These are phyloP conservation scores for Prinia subflava DNA, from an alignment of 2,113 vertebrate genomes.

Conservation along the genomic window DNA sequence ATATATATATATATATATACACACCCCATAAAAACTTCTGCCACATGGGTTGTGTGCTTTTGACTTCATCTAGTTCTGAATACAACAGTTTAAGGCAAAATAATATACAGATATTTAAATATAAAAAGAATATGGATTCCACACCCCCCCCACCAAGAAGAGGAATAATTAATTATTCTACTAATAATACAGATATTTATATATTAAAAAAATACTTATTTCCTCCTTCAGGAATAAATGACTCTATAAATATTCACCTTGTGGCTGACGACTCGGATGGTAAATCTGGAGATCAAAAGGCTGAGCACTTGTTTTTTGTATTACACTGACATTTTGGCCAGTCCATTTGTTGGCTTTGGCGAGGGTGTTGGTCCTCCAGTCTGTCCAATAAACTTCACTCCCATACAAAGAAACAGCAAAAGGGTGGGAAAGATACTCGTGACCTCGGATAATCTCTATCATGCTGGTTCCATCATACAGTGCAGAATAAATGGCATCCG, in stretches of 20 bases:
- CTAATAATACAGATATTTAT: not conserved
- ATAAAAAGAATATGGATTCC: fast-evolving
- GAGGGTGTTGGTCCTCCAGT: conserved; percentile 98
- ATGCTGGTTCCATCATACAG: conserved; percentile 90
- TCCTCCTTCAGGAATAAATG: not conserved
- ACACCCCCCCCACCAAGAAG: fast-evolving
- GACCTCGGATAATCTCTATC: conserved; percentile 94
- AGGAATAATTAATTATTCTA: not conserved
- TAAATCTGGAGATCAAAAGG: conserved; percentile 98
- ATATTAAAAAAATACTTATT: not conserved
- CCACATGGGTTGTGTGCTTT: not conserved
- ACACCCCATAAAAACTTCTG: not conserved
- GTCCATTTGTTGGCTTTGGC: conserved; percentile 98
- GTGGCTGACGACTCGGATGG: conserved; percentile 95
- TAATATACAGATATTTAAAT: not conserved
- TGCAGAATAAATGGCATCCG: conserved; percentile 97
- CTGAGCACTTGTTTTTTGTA: conserved; percentile 98
- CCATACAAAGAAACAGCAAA: conserved; percentile 96
- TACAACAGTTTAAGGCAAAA: not conserved
- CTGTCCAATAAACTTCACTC: conserved; percentile 97
- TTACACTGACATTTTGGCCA: conserved; percentile 93
- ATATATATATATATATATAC: too few species aligned
- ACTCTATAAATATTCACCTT: conserved; percentile 73
- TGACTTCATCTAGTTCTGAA: not conserved
- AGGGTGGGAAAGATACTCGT: conserved; percentile 97